Base-by-base conservation (phyloP, 1,140 invertebrate species). In the Camponotus pennsylvanicus region DNA sequence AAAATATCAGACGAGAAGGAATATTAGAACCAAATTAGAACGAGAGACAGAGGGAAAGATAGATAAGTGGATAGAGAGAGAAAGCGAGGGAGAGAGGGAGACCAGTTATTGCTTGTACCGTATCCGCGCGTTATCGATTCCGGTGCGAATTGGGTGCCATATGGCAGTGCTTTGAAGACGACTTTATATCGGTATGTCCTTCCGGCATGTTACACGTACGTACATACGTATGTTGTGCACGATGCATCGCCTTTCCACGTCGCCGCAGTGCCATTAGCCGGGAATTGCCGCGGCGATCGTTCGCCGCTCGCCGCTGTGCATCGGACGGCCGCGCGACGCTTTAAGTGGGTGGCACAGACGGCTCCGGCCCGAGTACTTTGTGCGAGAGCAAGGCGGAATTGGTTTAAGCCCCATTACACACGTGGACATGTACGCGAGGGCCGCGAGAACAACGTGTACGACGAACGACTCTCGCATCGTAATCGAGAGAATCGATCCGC, bases 331-430 rank as follows among this genome's bases (percentile, higher is more conserved):
- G 89, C 86, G 86, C 86, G 89, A 90, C 59, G 86, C 89, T 91
- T 91, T 91, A 91, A 91, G 83, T 91, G 90, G 89, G 90, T 88
- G 89, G 90, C 88, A 91, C 90, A 91, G 90, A 91, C 90, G 87
- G 90, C 90, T 91, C 90, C 86, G 89, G 77, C 71, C 49, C 57
- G 82, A 78, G 89, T 88, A 90, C 89, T 90, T 90, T 90, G 88
- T 90, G 78, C 85, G 55, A 88, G 80, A 88, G 86, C 89, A 78
- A 90, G 84, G 73, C 84, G 84, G 89, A 91, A 91, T 91, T 91
- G 90, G 84, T 91, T 91, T 90, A 91, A 90, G 87, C 83, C 87
- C 79, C 78, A 90, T 91, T 91, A 91, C 82, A 91, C 82, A 90
- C 61, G 83, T 79, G 64, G 85, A 86, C 89, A 85, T 80, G 78